Evolutionary conservation across 2,797 vertebrate species (phyloP).

Genomic region (Cottoperca gobio): DNA sequence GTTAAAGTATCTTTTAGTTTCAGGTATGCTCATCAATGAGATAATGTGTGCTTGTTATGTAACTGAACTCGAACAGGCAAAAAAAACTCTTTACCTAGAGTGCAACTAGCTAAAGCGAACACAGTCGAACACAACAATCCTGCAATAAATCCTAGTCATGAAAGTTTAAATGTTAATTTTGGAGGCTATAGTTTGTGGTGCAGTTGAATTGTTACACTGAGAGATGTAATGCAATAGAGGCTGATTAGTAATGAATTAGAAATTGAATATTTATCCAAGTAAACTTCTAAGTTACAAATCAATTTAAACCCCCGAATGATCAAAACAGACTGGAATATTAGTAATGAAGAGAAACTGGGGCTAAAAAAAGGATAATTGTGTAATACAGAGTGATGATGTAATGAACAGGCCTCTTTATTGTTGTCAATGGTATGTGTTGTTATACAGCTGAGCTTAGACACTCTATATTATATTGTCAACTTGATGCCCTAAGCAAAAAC

Average conservation of each 20-base stretch:
- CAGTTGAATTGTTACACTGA: background rate
- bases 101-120: background rate
- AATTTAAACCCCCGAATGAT: background rate
- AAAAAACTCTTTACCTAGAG: background rate
- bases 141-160: background rate
- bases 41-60: slow-evolving; percentile 31
- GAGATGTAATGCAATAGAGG: too few relatives aligned
- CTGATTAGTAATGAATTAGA: too few relatives aligned
- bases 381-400: background rate
- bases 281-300: background rate
- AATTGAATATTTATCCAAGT: background rate
- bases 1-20: background rate
- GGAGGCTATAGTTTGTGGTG: background rate
- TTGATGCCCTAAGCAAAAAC: background rate
- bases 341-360: background rate
- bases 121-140: background rate
- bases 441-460: background rate
- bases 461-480: background rate
- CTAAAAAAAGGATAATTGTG: background rate
- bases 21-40: slow-evolving; percentile 15
- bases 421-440: background rate
- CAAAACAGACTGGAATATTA: background rate
- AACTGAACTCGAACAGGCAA: slow-evolving; percentile 11
- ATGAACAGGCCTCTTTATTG: background rate
- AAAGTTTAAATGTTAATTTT: background rate